Conservation (phyloP, 2,888 invertebrate genomes). For the Tinea pellionella region DNA sequence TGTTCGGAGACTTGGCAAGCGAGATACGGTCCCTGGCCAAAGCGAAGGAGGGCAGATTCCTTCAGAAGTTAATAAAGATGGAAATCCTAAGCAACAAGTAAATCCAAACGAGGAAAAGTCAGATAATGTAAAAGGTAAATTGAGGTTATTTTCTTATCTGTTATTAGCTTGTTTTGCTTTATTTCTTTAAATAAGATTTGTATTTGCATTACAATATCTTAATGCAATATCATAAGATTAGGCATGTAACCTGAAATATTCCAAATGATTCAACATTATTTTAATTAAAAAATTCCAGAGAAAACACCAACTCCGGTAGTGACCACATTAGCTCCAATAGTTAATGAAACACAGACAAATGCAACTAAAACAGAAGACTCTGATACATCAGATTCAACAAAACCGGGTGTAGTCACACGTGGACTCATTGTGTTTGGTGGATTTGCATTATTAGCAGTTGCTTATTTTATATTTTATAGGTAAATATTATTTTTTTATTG, state of each 20-base stretch:
- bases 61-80: not conserved
- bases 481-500: slow-evolving; percentile 23
- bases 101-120: not conserved
- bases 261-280: too few relatives aligned
- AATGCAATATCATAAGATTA: too few relatives aligned
- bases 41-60: slow-evolving; percentile 17
- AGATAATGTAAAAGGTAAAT: not conserved
- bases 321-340: not conserved
- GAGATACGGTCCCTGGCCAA: slow-evolving; percentile 15
- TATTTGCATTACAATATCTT: too few relatives aligned
- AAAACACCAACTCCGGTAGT: not conserved
- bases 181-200: too few relatives aligned
- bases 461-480: slow-evolving; percentile 62
- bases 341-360: not conserved
- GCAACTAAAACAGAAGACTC: not conserved
- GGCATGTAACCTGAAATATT: too few relatives aligned
- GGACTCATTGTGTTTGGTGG: slow-evolving; percentile 61
- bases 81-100: not conserved
- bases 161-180: not conserved
- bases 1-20: not conserved
- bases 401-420: slow-evolving; percentile 52
- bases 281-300: not conserved
- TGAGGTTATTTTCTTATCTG: not conserved
- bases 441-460: slow-evolving; percentile 48
- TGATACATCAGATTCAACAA: slow-evolving; percentile 36